Percentiles rank a stretch among this genome's conserved stretches.
These are phyloP conservation scores for Meriones psammophilus DNA, from an alignment of 2,797 vertebrate species.

Conservation along the genomic window DNA sequence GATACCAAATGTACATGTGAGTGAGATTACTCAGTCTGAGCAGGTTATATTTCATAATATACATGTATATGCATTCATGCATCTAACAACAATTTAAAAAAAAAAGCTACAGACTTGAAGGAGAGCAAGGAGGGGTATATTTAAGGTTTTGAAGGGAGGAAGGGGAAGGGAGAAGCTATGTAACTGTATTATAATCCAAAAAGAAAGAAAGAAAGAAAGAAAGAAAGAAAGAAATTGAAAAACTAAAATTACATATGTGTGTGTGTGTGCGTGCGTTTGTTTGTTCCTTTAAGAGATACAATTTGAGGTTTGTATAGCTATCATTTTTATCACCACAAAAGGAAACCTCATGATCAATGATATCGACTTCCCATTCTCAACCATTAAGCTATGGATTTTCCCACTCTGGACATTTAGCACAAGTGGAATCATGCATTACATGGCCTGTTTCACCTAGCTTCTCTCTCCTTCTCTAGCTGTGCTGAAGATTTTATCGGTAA, in stretches of 20 bases:
- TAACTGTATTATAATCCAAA: neutral
- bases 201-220: no score
- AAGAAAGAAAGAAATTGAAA: neutral
- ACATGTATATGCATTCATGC: no score
- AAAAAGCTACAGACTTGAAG: neutral
- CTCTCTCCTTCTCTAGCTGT: neutral
- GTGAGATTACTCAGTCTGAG: neutral
- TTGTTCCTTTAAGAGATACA: neutral
- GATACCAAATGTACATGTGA: neutral
- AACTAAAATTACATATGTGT: neutral
- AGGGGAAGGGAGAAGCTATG: neutral
- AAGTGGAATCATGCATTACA: neutral
- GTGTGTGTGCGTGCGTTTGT: neutral
- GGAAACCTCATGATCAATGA: neutral
- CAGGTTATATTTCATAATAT: neutral
- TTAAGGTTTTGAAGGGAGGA: neutral
- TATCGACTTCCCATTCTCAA: neutral
- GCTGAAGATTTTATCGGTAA: no score
- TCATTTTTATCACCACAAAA: neutral
- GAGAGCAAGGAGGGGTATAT: neutral
- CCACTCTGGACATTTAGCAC: neutral
- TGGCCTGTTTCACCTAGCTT: neutral
- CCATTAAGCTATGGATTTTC: neutral
- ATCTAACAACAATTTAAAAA: neutral
- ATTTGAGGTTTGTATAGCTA: neutral